Conservation (phyloP, 2,888 invertebrate species). For the Miltochrista miniata region DNA sequence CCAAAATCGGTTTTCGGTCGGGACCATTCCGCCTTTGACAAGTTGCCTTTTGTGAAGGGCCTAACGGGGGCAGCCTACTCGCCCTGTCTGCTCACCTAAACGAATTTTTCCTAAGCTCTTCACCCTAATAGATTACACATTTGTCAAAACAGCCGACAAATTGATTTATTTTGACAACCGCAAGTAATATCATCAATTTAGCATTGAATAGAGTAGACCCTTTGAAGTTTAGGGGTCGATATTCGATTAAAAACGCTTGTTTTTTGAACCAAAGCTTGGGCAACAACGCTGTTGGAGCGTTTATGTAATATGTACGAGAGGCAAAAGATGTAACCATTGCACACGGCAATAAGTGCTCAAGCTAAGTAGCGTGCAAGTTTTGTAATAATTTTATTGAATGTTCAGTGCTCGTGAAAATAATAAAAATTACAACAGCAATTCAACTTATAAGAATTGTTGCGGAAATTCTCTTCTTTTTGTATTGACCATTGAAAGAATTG, state of each 20-base stretch:
- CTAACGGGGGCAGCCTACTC: conserved; percentile 32
- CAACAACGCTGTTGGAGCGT: not conserved
- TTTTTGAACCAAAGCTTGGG: not conserved
- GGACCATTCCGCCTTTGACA: conserved; percentile 33
- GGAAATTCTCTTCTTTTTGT: too few species aligned
- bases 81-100: conserved; percentile 39
- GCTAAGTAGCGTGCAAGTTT: too few species aligned
- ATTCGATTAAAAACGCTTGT: conserved; percentile 10
- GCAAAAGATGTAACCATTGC: not conserved
- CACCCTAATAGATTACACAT: conserved; percentile 56
- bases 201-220: not conserved
- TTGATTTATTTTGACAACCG: conserved; percentile 32
- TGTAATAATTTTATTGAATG: too few species aligned
- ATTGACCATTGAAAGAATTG: too few species aligned
- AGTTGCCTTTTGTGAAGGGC: conserved; percentile 38
- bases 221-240: conserved; percentile 1
- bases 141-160: conserved; percentile 54
- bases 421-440: too few species aligned
- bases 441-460: too few species aligned
- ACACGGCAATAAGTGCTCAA: too few species aligned
- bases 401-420: too few species aligned
- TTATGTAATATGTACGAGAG: not conserved
- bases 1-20: conserved; percentile 40
- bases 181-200: not conserved
- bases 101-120: conserved; percentile 50